Conservation (phyloP, 2,888 invertebrate genomes). For the Cepaea hortensis region DNA sequence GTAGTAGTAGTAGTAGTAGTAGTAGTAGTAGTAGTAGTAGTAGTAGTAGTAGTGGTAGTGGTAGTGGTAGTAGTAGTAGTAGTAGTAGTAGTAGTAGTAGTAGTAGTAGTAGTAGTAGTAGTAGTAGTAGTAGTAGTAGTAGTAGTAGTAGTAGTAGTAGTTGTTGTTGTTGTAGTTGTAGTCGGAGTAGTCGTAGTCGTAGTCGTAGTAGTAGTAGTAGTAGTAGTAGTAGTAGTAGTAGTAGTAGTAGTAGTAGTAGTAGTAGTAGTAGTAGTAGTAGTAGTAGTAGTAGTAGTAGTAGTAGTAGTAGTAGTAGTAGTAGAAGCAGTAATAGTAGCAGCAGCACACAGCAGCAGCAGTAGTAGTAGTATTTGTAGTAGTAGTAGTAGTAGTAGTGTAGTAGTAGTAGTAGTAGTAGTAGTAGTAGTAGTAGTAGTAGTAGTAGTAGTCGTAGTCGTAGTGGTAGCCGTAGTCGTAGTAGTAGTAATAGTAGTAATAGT, state of each 20-base stretch:
- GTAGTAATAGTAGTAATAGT: not conserved
- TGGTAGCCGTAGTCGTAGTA: not conserved
- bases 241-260: constrained; percentile 36
- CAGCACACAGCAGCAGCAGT: too few species aligned
- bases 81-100: constrained; percentile 25
- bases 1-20: not conserved
- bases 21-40: not conserved
- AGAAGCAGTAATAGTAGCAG: too few species aligned
- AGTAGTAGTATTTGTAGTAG: too few species aligned
- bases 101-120: constrained; percentile 22
- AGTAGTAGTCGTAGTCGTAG: not conserved
- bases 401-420: not conserved
- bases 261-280: constrained; percentile 34
- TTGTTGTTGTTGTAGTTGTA: constrained; percentile 20
- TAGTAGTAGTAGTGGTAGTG: constrained; percentile 33
- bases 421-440: constrained; percentile 3
- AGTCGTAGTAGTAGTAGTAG: too few species aligned
- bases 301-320: not conserved
- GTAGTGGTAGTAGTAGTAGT: constrained; percentile 1
- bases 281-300: constrained; percentile 29
- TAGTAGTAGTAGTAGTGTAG: too few species aligned
- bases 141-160: constrained; percentile 7
- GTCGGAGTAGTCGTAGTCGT: constrained; percentile 14
- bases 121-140: constrained; percentile 10
- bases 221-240: constrained; percentile 14